These are phyloP conservation scores for Orcinus orca DNA, from an alignment of 2,113 vertebrate genomes.

Conservation along the genomic window DNA sequence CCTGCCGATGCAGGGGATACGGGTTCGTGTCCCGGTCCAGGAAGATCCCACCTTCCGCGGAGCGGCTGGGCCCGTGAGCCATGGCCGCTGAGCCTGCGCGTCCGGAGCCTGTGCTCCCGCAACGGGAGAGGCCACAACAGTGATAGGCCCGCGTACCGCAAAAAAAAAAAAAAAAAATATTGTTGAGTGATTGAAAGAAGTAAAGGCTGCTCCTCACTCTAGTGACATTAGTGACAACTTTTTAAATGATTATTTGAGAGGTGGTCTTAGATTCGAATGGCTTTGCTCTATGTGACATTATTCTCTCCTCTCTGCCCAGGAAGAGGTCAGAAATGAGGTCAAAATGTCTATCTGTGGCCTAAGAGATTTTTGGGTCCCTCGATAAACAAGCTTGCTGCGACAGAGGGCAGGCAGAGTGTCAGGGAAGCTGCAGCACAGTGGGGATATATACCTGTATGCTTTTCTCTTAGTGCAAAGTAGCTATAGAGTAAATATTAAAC, in stretches of 20 bases:
- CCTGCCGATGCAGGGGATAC: too few species aligned
- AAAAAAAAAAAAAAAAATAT: too few species aligned
- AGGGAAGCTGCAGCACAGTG: background rate
- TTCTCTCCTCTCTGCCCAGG: background rate
- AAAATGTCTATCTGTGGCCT: background rate
- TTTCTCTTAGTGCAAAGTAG: background rate
- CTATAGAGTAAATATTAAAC: background rate
- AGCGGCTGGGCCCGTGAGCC: too few species aligned
- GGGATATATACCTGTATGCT: too few species aligned
- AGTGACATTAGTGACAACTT: background rate
- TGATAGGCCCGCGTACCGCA: too few species aligned
- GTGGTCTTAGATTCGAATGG: background rate
- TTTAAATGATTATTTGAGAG: background rate
- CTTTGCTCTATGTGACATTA: background rate
- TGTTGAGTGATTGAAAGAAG: background rate
- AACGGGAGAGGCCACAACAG: too few species aligned
- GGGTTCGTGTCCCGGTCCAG: too few species aligned
- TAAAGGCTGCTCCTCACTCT: background rate
- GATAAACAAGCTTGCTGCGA: background rate
- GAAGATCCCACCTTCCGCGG: too few species aligned
- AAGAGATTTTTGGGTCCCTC: background rate
- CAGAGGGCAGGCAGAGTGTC: background rate
- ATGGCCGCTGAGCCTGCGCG: too few species aligned
- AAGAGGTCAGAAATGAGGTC: background rate
- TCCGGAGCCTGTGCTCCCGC: too few species aligned